phyloP scores from a whole-genome alignment of 2,888 invertebrate genomes.

The Maniola hyperantus region DNA sequence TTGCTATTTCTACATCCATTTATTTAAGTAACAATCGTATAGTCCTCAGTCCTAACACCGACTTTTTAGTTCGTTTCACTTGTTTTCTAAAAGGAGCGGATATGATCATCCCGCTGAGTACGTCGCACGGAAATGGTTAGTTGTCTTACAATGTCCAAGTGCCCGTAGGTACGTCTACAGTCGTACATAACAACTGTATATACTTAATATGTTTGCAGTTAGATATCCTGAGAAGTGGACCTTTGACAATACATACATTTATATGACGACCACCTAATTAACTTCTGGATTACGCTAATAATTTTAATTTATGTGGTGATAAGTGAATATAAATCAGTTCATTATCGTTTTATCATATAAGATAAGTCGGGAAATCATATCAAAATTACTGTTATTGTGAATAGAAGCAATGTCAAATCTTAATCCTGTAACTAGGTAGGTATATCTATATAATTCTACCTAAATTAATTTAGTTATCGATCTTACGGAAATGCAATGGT shows the following conservation, averaged over 20 bases:
- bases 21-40: conserved; percentile 19
- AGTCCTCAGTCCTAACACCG: background rate
- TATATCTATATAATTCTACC: background rate
- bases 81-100: conserved; percentile 23
- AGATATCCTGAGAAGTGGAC: background rate
- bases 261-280: background rate
- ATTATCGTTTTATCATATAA: conserved; percentile 8
- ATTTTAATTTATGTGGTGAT: background rate
- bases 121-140: conserved; percentile 33
- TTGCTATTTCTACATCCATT: conserved; percentile 67
- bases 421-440: background rate
- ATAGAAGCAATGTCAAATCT: background rate
- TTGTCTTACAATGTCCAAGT: conserved; percentile 27
- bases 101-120: conserved; percentile 21
- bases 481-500: too few species aligned
- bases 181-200: background rate
- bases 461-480: background rate
- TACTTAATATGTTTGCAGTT: background rate
- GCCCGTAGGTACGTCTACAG: conserved; percentile 10
- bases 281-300: background rate
- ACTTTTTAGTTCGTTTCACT: conserved; percentile 6
- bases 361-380: conserved; percentile 5
- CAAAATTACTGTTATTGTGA: background rate
- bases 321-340: background rate
- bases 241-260: background rate